Percentiles rank a stretch among this genome's conserved stretches.
phyloP scores from a whole-genome alignment of 1,140 invertebrate genomes.

The Drosophila leontia region DNA sequence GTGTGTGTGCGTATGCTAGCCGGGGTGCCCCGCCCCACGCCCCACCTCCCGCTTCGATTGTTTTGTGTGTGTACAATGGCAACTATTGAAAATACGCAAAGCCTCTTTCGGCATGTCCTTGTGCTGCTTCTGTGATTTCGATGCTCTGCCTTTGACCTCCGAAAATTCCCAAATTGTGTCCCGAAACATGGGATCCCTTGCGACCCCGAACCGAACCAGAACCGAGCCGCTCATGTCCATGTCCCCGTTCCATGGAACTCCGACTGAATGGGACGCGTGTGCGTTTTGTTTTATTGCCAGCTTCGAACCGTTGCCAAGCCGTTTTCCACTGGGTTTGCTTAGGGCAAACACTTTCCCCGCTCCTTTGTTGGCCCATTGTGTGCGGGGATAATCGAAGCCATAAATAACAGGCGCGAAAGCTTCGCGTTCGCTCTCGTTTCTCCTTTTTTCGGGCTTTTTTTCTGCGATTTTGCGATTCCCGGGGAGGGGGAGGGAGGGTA shows the following conservation, averaged over 20 bases:
- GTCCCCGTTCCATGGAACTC: slow-evolving; percentile 10
- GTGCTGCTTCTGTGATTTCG: slow-evolving; percentile 81
- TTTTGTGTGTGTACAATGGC: slow-evolving; percentile 71
- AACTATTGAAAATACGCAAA: slow-evolving; percentile 83
- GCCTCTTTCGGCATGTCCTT: slow-evolving; percentile 79
- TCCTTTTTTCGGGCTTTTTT: slow-evolving; percentile 18
- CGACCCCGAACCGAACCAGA: neutral
- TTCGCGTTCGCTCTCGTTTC: slow-evolving; percentile 32
- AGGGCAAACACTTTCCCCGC: slow-evolving; percentile 71
- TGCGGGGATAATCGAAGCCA: slow-evolving; percentile 81
- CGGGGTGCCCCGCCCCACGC: no score
- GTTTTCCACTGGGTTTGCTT: slow-evolving; percentile 62
- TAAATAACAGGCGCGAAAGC: slow-evolving; percentile 81
- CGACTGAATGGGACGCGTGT: slow-evolving; percentile 54
- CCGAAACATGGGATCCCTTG: slow-evolving; percentile 1
- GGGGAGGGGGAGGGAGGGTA: neutral
- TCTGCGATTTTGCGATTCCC: slow-evolving; percentile 8
- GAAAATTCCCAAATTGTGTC: slow-evolving; percentile 44
- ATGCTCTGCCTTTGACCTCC: slow-evolving; percentile 62
- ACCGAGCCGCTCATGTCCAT: neutral
- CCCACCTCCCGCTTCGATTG: slow-evolving; percentile 45
- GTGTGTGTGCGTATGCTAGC: slow-evolving; percentile 27
- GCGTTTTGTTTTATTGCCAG: slow-evolving; percentile 80
- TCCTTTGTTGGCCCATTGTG: slow-evolving; percentile 70
- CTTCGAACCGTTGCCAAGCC: slow-evolving; percentile 58